These are phyloP conservation scores for Xerus rutilus DNA, from an alignment of 2,797 vertebrate genomes.

Conservation along the genomic window DNA sequence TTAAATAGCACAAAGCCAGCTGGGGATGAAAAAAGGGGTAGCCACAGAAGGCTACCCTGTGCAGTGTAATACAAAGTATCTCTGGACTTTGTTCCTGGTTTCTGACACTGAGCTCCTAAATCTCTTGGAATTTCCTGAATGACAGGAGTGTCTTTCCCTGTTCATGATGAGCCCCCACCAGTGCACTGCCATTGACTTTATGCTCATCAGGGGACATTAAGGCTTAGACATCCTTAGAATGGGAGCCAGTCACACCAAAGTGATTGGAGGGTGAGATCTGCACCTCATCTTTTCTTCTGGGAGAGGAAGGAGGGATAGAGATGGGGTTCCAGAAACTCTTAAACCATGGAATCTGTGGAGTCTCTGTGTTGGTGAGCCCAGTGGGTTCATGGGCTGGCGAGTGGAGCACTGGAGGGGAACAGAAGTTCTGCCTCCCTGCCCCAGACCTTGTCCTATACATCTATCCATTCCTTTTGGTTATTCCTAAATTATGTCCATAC, in stretches of 20 bases:
- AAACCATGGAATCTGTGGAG: neutral
- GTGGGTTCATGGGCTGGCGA: neutral
- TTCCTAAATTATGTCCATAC: neutral
- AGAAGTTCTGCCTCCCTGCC: too few species aligned
- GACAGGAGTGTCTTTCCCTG: neutral
- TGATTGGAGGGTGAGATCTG: neutral
- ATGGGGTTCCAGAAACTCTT: neutral
- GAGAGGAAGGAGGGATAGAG: neutral
- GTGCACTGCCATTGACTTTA: neutral
- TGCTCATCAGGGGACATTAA: neutral
- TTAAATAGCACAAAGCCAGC: constrained; percentile 56
- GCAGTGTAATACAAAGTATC: neutral
- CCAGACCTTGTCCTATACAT: neutral
- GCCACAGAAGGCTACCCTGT: neutral
- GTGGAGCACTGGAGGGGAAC: too few species aligned
- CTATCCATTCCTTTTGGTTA: neutral
- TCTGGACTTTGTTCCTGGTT: neutral
- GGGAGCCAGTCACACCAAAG: neutral
- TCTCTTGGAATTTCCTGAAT: neutral
- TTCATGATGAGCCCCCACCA: neutral
- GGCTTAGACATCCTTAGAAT: neutral
- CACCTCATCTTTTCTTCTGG: too few species aligned
- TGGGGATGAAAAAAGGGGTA: accelerated
- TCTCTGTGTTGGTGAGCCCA: neutral
- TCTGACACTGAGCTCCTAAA: neutral